Evolutionary conservation across 2,113 vertebrate species (phyloP).

Genomic region (Xyrauchen texanus): DNA sequence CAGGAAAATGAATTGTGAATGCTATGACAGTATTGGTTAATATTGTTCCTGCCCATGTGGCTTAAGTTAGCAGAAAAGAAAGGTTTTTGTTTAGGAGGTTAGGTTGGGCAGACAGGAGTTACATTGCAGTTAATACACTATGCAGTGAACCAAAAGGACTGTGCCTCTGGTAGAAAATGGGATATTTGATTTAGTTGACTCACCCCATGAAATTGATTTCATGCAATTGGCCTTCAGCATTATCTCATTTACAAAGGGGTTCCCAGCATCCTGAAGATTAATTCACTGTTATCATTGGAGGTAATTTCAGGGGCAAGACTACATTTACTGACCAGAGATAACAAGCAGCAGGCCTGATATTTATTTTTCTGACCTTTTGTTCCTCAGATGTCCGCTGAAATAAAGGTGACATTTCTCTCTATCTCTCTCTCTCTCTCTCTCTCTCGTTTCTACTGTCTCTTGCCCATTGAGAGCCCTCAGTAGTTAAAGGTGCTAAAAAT

Average conservation of each 20-base stretch:
- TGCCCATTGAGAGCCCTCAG: slow-evolving; percentile 35
- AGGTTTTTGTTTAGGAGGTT: too few relatives aligned
- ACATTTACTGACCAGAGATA: slow-evolving; percentile 22
- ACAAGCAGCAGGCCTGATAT: slow-evolving; percentile 14
- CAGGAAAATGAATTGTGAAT: too few relatives aligned
- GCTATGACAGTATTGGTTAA: too few relatives aligned
- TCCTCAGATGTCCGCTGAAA: slow-evolving; percentile 44
- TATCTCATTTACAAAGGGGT: neutral
- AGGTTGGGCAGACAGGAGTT: too few relatives aligned
- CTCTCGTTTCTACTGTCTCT: neutral
- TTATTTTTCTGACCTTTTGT: slow-evolving; percentile 35
- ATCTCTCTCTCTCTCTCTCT: neutral
- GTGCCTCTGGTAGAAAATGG: neutral
- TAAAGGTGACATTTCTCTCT: slow-evolving; percentile 43
- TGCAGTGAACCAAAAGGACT: neutral
- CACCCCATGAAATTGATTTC: neutral
- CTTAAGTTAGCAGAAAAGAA: too few relatives aligned
- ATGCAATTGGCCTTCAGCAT: slow-evolving; percentile 11
- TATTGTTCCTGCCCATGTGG: too few relatives aligned
- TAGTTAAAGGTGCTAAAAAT: slow-evolving; percentile 54
- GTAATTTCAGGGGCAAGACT: slow-evolving; percentile 6
- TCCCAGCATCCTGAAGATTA: slow-evolving; percentile 9
- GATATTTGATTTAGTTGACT: slow-evolving; percentile 19
- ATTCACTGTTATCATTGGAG: neutral
- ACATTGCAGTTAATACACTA: neutral